Conservation (phyloP, 2,888 invertebrate genomes). For the Dinocampus coccinellae region DNA sequence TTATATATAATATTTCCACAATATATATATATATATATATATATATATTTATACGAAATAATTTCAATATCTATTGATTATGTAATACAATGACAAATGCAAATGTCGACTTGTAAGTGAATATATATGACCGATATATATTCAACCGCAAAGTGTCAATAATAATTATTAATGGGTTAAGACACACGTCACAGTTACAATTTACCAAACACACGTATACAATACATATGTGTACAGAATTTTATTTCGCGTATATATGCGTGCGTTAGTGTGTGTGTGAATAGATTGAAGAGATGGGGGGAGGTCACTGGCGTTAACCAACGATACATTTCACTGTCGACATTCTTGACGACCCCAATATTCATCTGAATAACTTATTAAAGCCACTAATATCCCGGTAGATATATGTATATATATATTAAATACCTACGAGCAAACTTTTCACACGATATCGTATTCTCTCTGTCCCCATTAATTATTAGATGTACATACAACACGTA, state of each 20-base stretch:
- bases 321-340: constrained; percentile 33
- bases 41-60: background rate
- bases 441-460: background rate
- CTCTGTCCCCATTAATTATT: background rate
- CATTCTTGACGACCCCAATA: constrained; percentile 37
- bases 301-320: constrained; percentile 32
- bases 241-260: background rate
- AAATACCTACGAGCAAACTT: background rate
- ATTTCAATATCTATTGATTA: background rate
- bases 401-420: background rate
- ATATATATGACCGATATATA: constrained; percentile 1
- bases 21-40: background rate
- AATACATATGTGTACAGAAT: background rate
- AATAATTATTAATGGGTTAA: constrained; percentile 39
- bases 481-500: background rate
- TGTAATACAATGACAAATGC: background rate
- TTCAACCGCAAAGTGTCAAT: constrained; percentile 18
- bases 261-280: too few relatives aligned
- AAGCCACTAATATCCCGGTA: constrained; percentile 13
- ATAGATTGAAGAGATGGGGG: constrained; percentile 30
- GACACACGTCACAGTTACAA: constrained; percentile 27
- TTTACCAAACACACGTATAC: constrained; percentile 31
- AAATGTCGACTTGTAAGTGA: background rate
- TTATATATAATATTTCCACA: too few relatives aligned
- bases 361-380: constrained; percentile 33